Conservation (phyloP, 2,888 invertebrate species). For the Graphium colonna region DNA sequence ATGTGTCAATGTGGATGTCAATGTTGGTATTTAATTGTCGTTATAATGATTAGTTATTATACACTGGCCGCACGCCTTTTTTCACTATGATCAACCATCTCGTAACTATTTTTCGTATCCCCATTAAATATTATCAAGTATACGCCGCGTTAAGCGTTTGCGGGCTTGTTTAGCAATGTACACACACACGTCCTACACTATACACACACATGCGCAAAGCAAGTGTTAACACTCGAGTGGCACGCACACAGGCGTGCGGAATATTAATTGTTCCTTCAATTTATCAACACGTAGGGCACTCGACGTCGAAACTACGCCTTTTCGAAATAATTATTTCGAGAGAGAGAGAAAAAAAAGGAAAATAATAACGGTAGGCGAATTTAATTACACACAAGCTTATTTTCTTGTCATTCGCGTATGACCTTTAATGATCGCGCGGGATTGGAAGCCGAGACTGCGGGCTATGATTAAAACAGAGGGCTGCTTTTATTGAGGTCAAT, state of each 20-base stretch:
- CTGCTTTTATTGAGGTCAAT: conserved; percentile 53
- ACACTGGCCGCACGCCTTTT: too few species aligned
- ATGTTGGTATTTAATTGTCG: too few species aligned
- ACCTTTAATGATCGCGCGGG: conserved; percentile 38
- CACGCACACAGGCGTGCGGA: conserved; percentile 38
- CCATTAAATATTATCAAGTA: conserved; percentile 31
- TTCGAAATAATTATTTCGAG: conserved; percentile 45
- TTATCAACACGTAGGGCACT: conserved; percentile 40
- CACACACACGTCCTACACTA: conserved; percentile 27
- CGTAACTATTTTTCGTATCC: too few species aligned
- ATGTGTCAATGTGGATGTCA: too few species aligned
- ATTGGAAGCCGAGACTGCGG: conserved; percentile 31
- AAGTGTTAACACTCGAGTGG: conserved; percentile 28
- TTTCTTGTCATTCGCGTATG: conserved; percentile 49
- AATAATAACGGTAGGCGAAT: conserved; percentile 41
- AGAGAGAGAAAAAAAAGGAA: background rate
- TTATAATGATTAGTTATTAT: too few species aligned
- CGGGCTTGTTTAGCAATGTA: conserved; percentile 43
- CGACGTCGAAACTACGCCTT: conserved; percentile 42
- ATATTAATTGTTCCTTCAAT: conserved; percentile 58
- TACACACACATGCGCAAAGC: conserved; percentile 28
- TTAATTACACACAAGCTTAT: conserved; percentile 48
- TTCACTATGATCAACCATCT: too few species aligned
- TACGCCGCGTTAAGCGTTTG: conserved; percentile 31
- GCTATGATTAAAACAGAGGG: conserved; percentile 46